A percentile compares a stretch with the other conserved stretches of the same genome.
Evolutionary conservation across 2,113 vertebrate species (phyloP).

Genomic region (Orthonyx spaldingii): DNA sequence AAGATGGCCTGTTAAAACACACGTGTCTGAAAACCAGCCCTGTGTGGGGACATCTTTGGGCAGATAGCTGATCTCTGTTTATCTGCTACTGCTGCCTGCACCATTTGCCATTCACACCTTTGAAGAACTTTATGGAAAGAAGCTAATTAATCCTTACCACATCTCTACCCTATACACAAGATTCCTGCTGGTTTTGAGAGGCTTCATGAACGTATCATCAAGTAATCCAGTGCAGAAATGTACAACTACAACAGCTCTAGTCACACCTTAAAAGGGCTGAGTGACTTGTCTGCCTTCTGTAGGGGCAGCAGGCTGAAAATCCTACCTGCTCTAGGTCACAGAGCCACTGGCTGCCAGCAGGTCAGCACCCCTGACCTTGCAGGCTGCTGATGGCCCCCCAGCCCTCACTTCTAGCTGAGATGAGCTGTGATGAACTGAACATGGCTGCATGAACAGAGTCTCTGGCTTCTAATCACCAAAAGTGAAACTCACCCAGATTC

Average conservation of each 20-base stretch:
- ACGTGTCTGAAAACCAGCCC: neutral
- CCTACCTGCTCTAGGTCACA: neutral
- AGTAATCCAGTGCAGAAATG: neutral
- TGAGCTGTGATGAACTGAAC: neutral
- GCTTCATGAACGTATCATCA: neutral
- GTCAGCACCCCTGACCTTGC: neutral
- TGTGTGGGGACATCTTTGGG: neutral
- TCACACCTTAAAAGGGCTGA: neutral
- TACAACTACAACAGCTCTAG: neutral
- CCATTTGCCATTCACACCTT: neutral
- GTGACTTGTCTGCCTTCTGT: neutral
- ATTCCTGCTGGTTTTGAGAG: neutral
- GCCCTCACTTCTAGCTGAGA: neutral
- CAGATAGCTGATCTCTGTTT: neutral
- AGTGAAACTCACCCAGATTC: slow-evolving; percentile 10
- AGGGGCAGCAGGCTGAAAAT: neutral
- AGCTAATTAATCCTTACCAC: neutral
- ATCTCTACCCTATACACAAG: neutral
- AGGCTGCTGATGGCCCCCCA: neutral
- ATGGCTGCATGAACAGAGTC: neutral
- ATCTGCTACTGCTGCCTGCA: neutral
- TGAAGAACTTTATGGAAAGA: neutral
- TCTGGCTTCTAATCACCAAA: neutral
- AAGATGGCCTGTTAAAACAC: neutral
- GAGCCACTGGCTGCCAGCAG: neutral